Percentiles rank a stretch among this genome's conserved stretches.
phyloP scores from a whole-genome alignment of 2,113 vertebrate genomes.

The Neogobius melanostomus region DNA sequence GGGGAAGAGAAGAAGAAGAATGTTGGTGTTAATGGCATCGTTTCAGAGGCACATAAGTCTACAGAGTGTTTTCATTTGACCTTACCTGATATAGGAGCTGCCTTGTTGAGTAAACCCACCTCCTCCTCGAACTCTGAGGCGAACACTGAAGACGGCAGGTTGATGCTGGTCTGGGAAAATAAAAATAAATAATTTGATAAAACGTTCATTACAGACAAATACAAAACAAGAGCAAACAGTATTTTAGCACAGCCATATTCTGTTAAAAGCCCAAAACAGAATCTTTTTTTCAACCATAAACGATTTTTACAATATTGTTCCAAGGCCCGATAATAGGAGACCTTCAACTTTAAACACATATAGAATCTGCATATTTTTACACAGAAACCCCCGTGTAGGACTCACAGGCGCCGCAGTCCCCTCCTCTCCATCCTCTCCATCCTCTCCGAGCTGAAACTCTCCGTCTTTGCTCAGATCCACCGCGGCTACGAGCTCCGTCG shows the following conservation, averaged over 20 bases:
- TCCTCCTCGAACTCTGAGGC: constrained; percentile 97
- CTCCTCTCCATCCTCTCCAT: constrained; percentile 42
- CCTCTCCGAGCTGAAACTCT: constrained; percentile 33
- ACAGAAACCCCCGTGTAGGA: background rate
- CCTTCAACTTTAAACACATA: too few relatives aligned
- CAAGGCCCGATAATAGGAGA: too few relatives aligned
- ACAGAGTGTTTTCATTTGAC: background rate
- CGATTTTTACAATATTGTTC: too few relatives aligned
- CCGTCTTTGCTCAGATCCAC: constrained; percentile 15
- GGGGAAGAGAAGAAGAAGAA: background rate
- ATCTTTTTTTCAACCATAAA: too few relatives aligned
- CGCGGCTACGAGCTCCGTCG: constrained; percentile 82
- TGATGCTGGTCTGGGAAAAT: constrained; percentile 66
- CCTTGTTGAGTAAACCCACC: constrained; percentile 95
- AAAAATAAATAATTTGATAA: background rate
- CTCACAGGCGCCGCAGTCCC: constrained; percentile 61
- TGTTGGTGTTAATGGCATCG: too few relatives aligned
- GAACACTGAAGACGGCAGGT: constrained; percentile 95
- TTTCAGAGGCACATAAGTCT: background rate
- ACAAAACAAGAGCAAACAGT: too few relatives aligned
- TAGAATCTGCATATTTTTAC: too few relatives aligned
- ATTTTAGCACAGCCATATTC: too few relatives aligned
- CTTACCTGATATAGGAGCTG: constrained; percentile 92
- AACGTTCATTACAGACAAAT: too few relatives aligned
- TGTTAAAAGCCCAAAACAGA: too few relatives aligned